phyloP scores from a whole-genome alignment of 2,797 vertebrate genomes.

The Tinamus major region DNA sequence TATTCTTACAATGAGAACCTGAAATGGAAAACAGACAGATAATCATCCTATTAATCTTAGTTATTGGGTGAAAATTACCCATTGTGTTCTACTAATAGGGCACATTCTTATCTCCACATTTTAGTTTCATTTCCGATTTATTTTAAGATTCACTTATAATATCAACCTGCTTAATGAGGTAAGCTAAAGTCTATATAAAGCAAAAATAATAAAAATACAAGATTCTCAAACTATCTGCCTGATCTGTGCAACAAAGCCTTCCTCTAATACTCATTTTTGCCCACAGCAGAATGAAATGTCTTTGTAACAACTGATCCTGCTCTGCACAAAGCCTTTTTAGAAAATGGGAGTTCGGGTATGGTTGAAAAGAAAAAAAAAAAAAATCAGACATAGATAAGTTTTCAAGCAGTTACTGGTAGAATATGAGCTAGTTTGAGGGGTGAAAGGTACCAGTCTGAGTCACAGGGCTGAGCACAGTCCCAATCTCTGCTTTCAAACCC shows the following conservation, averaged over 20 bases:
- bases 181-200: not conserved
- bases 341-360: not conserved
- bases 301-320: not conserved
- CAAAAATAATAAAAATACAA: not conserved
- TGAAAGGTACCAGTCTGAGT: not conserved
- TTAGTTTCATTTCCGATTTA: not conserved
- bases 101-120: not conserved
- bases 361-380: not conserved
- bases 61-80: not conserved
- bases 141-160: no score
- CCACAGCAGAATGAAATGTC: rapidly evolving
- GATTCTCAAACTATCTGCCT: not conserved
- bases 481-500: not conserved
- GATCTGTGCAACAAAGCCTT: not conserved
- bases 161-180: not conserved
- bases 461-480: not conserved
- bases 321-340: not conserved
- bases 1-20: not conserved
- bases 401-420: not conserved
- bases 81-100: not conserved
- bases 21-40: not conserved
- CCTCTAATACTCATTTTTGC: not conserved
- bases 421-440: not conserved
- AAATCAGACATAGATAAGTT: not conserved
- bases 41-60: not conserved